Conservation (phyloP, 2,113 vertebrate species). For the Struthidea cinerea region DNA sequence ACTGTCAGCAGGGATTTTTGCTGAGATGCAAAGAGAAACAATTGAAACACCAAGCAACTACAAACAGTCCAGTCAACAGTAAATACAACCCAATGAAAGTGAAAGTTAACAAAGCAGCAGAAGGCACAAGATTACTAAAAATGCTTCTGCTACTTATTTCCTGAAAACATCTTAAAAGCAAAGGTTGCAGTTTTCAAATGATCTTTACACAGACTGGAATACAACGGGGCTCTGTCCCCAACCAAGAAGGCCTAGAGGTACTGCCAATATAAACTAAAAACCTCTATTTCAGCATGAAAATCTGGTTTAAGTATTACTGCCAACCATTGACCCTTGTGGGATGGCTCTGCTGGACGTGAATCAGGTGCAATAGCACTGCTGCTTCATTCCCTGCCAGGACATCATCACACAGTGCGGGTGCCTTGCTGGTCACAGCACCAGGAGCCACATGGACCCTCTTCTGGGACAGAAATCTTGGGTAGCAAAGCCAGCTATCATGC, state of each 20-base stretch:
- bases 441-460: not conserved
- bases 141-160: not conserved
- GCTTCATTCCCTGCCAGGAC: not conserved
- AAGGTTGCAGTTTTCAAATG: not conserved
- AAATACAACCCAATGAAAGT: not conserved
- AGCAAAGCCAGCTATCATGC: not conserved
- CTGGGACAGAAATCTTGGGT: not conserved
- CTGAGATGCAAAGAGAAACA: not conserved
- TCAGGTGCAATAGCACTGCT: not conserved
- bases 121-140: not conserved
- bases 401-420: not conserved
- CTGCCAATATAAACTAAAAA: not conserved
- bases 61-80: not conserved
- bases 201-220: not conserved
- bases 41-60: not conserved
- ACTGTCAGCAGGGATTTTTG: not conserved
- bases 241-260: not conserved
- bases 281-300: not conserved
- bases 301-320: not conserved
- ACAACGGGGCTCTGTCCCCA: not conserved
- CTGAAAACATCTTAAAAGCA: not conserved
- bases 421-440: not conserved
- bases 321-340: not conserved
- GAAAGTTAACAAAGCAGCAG: not conserved
- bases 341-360: not conserved